phyloP scores from a whole-genome alignment of 2,113 vertebrate species.

The Orycteropus afer region DNA sequence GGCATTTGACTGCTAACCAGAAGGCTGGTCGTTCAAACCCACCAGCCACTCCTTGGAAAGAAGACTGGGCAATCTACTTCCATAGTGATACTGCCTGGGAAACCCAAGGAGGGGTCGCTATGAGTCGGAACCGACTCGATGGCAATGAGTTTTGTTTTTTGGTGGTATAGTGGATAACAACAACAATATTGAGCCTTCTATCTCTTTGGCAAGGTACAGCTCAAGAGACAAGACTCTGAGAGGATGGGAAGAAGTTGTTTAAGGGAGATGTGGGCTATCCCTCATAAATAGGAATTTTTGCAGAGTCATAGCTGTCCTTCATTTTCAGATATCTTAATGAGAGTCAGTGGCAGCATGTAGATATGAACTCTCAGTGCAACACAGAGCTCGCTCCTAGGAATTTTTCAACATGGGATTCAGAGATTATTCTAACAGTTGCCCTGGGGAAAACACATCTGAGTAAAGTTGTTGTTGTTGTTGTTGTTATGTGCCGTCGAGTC shows the following conservation, averaged over 20 bases:
- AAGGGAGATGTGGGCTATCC: background rate
- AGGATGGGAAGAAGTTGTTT: slow-evolving; percentile 19
- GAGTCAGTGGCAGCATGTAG: background rate
- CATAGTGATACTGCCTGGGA: too few species aligned
- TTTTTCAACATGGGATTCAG: background rate
- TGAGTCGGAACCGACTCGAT: too few species aligned
- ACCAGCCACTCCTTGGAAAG: too few species aligned
- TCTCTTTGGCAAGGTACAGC: background rate
- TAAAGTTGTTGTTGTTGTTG: too few species aligned
- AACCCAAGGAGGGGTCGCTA: too few species aligned
- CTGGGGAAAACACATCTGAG: background rate
- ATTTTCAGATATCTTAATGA: background rate
- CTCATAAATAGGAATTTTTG: background rate
- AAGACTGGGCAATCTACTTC: too few species aligned
- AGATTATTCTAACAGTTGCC: background rate
- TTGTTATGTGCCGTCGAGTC: too few species aligned
- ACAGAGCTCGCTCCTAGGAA: background rate
- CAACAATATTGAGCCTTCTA: background rate
- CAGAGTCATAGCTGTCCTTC: slow-evolving; percentile 1
- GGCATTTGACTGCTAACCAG: too few species aligned
- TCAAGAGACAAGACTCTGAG: slow-evolving; percentile 2
- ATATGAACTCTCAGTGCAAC: background rate
- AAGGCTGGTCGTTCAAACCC: too few species aligned
- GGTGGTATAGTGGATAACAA: too few species aligned
- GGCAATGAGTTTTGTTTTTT: too few species aligned